Evolutionary conservation across 2,113 vertebrate genomes (phyloP).

Genomic region (Brevimyrus niger): DNA sequence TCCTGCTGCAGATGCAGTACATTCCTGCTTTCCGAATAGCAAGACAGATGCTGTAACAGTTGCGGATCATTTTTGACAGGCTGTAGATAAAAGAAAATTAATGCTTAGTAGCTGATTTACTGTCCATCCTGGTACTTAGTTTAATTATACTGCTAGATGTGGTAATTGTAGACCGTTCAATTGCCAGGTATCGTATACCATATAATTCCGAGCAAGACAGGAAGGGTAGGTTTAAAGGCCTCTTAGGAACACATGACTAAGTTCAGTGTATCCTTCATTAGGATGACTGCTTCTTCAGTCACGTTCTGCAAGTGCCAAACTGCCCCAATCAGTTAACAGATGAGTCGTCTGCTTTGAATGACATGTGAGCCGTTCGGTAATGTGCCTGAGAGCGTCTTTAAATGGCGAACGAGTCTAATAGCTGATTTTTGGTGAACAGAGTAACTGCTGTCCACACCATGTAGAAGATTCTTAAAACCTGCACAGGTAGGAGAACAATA

Average conservation of each 20-base stretch:
- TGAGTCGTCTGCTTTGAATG: background rate
- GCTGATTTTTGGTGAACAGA: background rate
- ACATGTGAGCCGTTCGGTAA: background rate
- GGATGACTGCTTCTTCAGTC: background rate
- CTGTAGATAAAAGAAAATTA: background rate
- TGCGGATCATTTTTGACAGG: background rate
- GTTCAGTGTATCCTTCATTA: background rate
- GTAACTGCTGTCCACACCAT: background rate
- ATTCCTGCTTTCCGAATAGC: background rate
- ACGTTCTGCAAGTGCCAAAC: background rate
- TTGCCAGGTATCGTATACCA: background rate
- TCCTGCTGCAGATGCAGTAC: background rate
- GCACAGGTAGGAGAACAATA: background rate
- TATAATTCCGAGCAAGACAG: background rate
- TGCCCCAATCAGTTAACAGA: background rate
- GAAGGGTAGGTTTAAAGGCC: background rate
- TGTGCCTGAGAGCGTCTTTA: background rate
- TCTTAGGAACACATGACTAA: background rate
- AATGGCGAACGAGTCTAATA: background rate
- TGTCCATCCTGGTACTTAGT: conserved; percentile 2
- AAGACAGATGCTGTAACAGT: background rate
- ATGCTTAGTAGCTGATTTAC: background rate
- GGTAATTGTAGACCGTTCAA: conserved; percentile 12
- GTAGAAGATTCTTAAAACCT: background rate
- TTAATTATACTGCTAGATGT: background rate